Conservation (phyloP, 2,113 vertebrate genomes). For the Narcine bancroftii region DNA sequence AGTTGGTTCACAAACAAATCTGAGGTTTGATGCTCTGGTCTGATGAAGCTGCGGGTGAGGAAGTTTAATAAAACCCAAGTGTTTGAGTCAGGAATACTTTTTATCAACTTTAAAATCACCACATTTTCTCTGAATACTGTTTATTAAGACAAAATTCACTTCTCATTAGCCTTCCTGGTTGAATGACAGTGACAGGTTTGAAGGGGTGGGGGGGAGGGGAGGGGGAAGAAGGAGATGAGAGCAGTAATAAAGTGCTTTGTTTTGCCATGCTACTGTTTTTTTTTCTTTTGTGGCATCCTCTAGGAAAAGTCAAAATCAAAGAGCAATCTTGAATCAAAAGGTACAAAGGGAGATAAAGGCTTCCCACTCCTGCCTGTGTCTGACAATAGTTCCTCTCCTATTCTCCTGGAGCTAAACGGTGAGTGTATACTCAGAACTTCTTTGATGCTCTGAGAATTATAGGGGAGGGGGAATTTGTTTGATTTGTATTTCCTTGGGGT, state of each 20-base stretch:
- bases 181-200: neutral
- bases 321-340: slow-evolving; percentile 32
- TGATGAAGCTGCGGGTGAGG: neutral
- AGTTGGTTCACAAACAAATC: neutral
- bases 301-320: slow-evolving; percentile 34
- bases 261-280: neutral
- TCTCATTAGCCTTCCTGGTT: neutral
- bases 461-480: neutral
- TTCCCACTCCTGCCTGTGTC: slow-evolving; percentile 15
- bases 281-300: neutral
- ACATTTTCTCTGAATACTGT: neutral
- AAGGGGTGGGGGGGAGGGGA: too few species aligned
- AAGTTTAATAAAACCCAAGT: neutral
- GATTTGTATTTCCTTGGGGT: neutral
- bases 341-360: slow-evolving; percentile 31
- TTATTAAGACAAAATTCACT: neutral
- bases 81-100: neutral
- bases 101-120: neutral
- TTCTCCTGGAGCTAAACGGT: slow-evolving; percentile 35
- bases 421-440: neutral
- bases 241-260: neutral
- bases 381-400: slow-evolving; percentile 30
- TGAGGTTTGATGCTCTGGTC: neutral
- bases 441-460: neutral
- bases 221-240: neutral